These are phyloP conservation scores for Listrodromus nycthemerus DNA, from an alignment of 2,888 invertebrate species.

Conservation along the genomic window DNA sequence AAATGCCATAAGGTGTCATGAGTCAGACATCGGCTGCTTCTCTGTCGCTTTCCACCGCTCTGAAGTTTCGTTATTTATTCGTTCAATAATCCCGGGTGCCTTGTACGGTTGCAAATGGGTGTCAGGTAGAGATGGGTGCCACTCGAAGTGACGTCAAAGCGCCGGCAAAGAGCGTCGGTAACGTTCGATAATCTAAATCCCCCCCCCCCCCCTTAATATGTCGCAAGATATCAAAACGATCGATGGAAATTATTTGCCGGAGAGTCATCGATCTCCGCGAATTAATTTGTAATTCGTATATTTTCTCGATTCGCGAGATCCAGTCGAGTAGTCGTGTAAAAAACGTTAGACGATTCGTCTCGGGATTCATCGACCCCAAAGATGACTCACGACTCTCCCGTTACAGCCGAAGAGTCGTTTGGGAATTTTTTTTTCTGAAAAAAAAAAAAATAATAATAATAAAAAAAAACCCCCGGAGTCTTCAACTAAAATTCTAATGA, in stretches of 20 bases:
- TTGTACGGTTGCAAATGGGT: slow-evolving; percentile 33
- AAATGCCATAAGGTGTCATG: slow-evolving; percentile 60
- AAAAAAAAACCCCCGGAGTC: too few species aligned
- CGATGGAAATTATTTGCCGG: slow-evolving; percentile 22
- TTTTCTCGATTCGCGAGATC: not conserved
- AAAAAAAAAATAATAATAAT: not conserved
- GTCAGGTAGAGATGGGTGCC: slow-evolving; percentile 25
- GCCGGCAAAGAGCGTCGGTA: slow-evolving; percentile 3
- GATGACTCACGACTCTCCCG: not conserved
- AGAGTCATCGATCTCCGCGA: slow-evolving; percentile 10
- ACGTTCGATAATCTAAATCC: slow-evolving; percentile 12
- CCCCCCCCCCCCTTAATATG: slow-evolving; percentile 7
- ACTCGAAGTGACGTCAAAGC: slow-evolving; percentile 28
- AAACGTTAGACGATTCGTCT: not conserved
- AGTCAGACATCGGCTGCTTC: slow-evolving; percentile 46
- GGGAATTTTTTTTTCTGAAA: not conserved
- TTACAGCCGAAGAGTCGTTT: too few species aligned
- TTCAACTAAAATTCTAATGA: not conserved
- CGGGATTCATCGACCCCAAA: slow-evolving; percentile 18
- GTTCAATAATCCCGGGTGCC: slow-evolving; percentile 24
- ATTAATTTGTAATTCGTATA: slow-evolving; percentile 45
- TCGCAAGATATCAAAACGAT: slow-evolving; percentile 19
- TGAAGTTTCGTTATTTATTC: slow-evolving; percentile 27
- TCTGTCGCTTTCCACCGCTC: not conserved
- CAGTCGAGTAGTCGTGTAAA: not conserved